Conservation (phyloP, 2,113 vertebrate species). For the Plotosus lineatus region DNA sequence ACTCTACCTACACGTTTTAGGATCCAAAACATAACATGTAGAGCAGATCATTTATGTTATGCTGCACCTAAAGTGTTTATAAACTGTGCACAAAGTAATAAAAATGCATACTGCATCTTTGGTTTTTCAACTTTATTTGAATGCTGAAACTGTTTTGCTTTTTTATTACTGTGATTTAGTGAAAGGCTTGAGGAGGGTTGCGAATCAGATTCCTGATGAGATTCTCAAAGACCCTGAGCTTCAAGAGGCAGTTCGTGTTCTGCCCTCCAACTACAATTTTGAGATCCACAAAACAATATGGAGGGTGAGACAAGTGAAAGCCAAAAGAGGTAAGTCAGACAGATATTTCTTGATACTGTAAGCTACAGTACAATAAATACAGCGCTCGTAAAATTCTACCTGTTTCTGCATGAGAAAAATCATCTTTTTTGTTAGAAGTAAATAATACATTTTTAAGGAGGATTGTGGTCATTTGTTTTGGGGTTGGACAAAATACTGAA, state of each 20-base stretch:
- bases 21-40: neutral
- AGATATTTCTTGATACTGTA: neutral
- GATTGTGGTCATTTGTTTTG: neutral
- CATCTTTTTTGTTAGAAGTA: neutral
- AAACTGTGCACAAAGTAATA: constrained; percentile 9
- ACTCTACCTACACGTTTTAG: neutral
- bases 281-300: constrained; percentile 96
- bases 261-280: constrained; percentile 96
- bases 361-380: neutral
- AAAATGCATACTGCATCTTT: neutral
- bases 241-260: constrained; percentile 72
- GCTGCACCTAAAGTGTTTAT: neutral
- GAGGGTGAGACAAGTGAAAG: constrained; percentile 84
- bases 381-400: neutral
- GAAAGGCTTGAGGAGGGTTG: constrained; percentile 69
- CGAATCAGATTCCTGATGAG: constrained; percentile 89
- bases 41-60: neutral
- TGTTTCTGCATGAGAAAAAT: neutral
- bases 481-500: neutral
- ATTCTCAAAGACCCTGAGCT: constrained; percentile 82
- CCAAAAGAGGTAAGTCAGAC: constrained; percentile 81
- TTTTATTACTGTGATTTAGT: constrained; percentile 55
- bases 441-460: neutral
- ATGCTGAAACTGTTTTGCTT: constrained; percentile 23
- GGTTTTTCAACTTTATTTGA: neutral